Evolutionary conservation across 2,113 vertebrate genomes (phyloP).

Genomic region (Indri indri): DNA sequence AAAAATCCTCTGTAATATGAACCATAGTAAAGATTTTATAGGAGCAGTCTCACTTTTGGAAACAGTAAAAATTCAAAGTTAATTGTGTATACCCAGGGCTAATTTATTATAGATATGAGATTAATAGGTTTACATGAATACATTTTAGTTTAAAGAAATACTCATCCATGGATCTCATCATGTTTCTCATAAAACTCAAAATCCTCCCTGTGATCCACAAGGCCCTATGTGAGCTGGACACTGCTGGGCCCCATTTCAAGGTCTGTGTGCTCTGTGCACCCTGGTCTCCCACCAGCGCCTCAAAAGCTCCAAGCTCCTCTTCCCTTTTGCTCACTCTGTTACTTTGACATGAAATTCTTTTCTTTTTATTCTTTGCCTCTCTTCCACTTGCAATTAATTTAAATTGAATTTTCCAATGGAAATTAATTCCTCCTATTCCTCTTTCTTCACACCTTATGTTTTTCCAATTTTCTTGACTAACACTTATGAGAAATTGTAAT

Average conservation of each 20-base stretch:
- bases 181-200: not conserved
- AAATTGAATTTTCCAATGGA: not conserved
- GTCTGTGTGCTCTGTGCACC: not conserved
- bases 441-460: not conserved
- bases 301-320: too few relatives aligned
- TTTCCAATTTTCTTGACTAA: not conserved
- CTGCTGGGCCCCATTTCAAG: fast-evolving
- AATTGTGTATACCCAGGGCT: not conserved
- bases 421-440: not conserved
- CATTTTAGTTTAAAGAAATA: not conserved
- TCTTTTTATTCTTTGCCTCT: not conserved
- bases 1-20: not conserved
- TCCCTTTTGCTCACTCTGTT: not conserved
- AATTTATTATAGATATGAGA: not conserved
- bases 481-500: not conserved
- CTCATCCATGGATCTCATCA: not conserved
- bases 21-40: not conserved
- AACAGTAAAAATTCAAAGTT: not conserved
- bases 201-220: not conserved
- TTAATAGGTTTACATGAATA: not conserved
- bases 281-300: not conserved
- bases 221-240: fast-evolving
- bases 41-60: not conserved
- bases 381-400: not conserved
- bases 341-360: not conserved